Evolutionary conservation across 2,113 vertebrate genomes (phyloP), one percentile per base, ranked within the genome.

Genomic region (Typhlomys cinereus): DNA sequence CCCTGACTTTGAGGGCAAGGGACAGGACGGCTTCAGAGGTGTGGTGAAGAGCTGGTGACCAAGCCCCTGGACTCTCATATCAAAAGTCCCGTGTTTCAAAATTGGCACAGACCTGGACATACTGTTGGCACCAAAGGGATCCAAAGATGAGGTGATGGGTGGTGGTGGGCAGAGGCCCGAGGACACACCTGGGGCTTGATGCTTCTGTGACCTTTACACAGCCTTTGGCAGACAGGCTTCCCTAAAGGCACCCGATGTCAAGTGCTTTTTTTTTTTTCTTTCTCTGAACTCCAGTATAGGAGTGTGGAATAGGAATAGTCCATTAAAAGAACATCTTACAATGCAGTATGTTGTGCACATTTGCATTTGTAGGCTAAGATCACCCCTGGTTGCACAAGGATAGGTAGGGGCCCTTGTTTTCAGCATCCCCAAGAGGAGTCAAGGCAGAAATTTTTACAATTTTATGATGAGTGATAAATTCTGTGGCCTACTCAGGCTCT

Each of bases 321-420:
- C 70, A 34, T 25, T 81, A 90, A 78, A 86, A 76, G 61, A 75
- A 46, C 52, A 76, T 67, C 90, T 83, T 39, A 29, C 90, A 85
- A 76, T 48, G 34, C 5, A 25, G 15, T 31, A 15, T 78, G 70
- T 85, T n/a, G 66, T 62, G 66, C 31, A 83, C 4, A 79, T 61
- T 64, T 86, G 78, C 67, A 46, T 78, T 78, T 93, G 10, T 31
- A 54, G 78, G 79, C 52, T 89, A 36, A 84, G 80, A 27, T 80
- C 71, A 86, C 27, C 71, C 34, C 21, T 80, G 31, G n/a, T 64
- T 52, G 70, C 44, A 46, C 12, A n/a, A 57, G 41, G 59, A 27
- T 21, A 61, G n/a, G 17, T 17, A 59, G 80, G n/a, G 73, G 1
- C 5, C 25, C 18, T 44, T 36, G 27, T 89, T n/a, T 59, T 83